Conservation (phyloP, 2,797 vertebrate species). For the Cygnus olor region DNA sequence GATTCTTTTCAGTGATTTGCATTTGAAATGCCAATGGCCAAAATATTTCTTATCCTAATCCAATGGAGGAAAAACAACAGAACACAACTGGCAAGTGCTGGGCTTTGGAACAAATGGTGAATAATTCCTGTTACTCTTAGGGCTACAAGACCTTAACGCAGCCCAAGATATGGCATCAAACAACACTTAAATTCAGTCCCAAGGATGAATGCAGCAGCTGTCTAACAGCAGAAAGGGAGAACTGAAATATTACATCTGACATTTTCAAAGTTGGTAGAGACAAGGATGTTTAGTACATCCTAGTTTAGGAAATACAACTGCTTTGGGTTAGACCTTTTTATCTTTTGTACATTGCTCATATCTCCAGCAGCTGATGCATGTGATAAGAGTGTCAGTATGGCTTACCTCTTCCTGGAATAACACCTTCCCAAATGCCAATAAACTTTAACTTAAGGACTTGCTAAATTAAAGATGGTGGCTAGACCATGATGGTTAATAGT, state of each 20-base stretch:
- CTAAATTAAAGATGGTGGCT: background rate
- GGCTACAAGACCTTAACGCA: background rate
- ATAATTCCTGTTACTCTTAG: background rate
- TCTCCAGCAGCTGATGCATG: background rate
- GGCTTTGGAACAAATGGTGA: background rate
- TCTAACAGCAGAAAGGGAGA: background rate
- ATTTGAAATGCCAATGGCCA: background rate
- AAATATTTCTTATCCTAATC: background rate
- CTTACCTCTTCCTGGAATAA: background rate
- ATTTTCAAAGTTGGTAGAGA: background rate
- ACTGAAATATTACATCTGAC: background rate
- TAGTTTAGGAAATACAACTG: background rate
- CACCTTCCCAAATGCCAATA: rapidly evolving
- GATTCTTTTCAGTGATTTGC: background rate
- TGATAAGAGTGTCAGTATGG: background rate
- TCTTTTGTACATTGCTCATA: background rate
- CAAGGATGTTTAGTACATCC: background rate
- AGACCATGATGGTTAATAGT: background rate
- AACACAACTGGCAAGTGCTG: background rate
- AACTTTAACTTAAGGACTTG: background rate
- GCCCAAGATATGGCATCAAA: background rate
- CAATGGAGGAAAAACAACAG: background rate
- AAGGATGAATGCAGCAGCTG: background rate
- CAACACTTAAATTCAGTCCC: background rate
- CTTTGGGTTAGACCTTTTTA: background rate